Evolutionary conservation across 1,140 invertebrate species (phyloP).

Genomic region (Neodiprion fabricii): DNA sequence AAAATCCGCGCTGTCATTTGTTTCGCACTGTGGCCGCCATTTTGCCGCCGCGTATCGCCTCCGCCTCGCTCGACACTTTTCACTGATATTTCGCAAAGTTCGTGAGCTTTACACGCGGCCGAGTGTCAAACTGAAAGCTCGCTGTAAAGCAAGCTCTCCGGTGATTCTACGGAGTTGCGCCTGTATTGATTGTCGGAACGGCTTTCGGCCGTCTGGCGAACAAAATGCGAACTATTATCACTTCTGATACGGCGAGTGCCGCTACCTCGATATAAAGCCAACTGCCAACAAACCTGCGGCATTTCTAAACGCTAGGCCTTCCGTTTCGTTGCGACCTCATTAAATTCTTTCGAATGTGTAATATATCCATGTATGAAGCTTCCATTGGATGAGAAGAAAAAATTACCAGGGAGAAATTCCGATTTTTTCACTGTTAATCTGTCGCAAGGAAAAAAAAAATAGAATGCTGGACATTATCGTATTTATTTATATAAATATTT

Average conservation of each 20-base stretch:
- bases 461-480: too few species aligned
- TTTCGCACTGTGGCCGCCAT: slow-evolving; percentile 47
- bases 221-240: not conserved
- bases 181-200: slow-evolving; percentile 1
- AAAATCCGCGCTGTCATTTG: slow-evolving; percentile 36
- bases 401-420: too few species aligned
- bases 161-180: slow-evolving; percentile 12
- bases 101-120: slow-evolving; percentile 36
- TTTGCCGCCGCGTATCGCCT: slow-evolving; percentile 35
- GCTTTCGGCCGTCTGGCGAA: not conserved
- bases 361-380: too few species aligned
- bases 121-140: slow-evolving; percentile 43
- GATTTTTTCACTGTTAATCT: too few species aligned
- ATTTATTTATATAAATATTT: too few species aligned
- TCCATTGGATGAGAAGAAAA: too few species aligned
- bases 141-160: not conserved
- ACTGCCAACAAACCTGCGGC: not conserved
- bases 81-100: slow-evolving; percentile 6
- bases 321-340: too few species aligned
- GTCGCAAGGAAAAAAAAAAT: too few species aligned
- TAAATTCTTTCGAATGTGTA: too few species aligned
- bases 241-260: not conserved
- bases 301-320: too few species aligned
- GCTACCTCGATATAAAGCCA: not conserved
- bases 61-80: slow-evolving; percentile 20